Evolutionary conservation across 2,888 invertebrate species (phyloP), one percentile per base, ranked within the genome.

Genomic region (Lepetodrilus schrolli): DNA sequence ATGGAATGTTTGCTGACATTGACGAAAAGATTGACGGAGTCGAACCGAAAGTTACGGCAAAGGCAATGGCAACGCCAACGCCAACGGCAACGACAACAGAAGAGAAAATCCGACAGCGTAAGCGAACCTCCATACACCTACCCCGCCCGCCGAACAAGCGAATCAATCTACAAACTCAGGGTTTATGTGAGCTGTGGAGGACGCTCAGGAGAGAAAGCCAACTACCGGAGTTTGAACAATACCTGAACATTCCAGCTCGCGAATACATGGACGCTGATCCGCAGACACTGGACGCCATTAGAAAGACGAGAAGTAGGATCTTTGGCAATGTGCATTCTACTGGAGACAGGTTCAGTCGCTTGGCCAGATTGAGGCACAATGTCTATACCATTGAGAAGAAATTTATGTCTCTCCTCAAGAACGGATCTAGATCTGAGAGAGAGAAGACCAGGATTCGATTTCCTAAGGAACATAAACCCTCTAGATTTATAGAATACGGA

Each of bases 311-410:
- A n/a, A 23, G 4, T 8, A 68, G 47, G 47, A 68, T 68, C n/a
- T 26, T 21, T n/a, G 26, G n/a, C 47, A 68, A 47, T 68, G n/a
- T 68, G 43, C 43, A 68, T 38, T 47, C 47, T 5, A 4, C 43
- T 34, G 43, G 38, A 13, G 68, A 47, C 21, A 47, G 43, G 10
- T 21, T 68, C 4, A 30, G 26, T 21, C 21, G 68, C 13, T 23
- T 68, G 68, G 20, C 30, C 13, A 21, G 68, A 21, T 20, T 68
- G 23, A 68, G 68, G 26, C 68, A 68, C n/a, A 68, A 68, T 20
- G 68, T 68, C 13, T n/a, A n/a, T 13, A 23, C 30, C 0, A 68
- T 68, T 21, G 68, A 68, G 30, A 38, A 68, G 68, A 68, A 68
- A 30, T 68, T 68, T 30, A 21, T 23, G 0, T 68, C 68, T 34